Conservation (phyloP, 2,888 invertebrate species). For the Epinotia brunnichana region DNA sequence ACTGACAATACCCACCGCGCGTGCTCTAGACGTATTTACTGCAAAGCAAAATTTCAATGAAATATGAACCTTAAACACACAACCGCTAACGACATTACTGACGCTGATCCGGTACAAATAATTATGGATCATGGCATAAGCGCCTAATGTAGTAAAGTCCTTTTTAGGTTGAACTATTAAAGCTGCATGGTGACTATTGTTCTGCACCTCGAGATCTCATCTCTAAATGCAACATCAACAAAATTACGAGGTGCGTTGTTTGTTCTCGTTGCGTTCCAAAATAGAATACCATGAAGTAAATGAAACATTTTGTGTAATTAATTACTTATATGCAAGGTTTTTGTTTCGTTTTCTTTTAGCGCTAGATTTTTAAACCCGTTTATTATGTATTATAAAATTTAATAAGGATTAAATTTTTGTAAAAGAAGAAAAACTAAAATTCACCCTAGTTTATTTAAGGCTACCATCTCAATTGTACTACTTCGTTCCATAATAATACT, state of each 20-base stretch:
- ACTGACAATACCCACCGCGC: constrained; percentile 18
- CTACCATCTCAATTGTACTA: too few relatives aligned
- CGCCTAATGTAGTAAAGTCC: not conserved
- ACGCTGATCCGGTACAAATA: not conserved
- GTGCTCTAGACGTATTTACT: constrained; percentile 1
- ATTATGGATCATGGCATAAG: not conserved
- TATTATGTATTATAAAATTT: too few relatives aligned
- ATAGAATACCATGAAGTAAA: constrained; percentile 15
- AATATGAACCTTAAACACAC: not conserved
- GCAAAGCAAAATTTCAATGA: not conserved
- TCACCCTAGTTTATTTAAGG: too few relatives aligned
- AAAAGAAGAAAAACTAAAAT: too few relatives aligned
- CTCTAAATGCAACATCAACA: constrained; percentile 43
- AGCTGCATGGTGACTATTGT: constrained; percentile 30
- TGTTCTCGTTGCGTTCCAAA: constrained; percentile 22
- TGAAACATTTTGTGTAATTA: not conserved
- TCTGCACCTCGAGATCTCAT: constrained; percentile 34
- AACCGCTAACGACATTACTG: constrained; percentile 2
- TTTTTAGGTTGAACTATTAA: constrained; percentile 4
- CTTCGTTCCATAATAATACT: too few relatives aligned
- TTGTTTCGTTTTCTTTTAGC: too few relatives aligned
- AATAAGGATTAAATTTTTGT: too few relatives aligned
- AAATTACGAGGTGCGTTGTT: constrained; percentile 32
- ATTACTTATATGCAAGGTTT: not conserved
- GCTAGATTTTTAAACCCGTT: too few relatives aligned